phyloP scores from a whole-genome alignment of 2,797 vertebrate species.

The Leuciscus waleckii region DNA sequence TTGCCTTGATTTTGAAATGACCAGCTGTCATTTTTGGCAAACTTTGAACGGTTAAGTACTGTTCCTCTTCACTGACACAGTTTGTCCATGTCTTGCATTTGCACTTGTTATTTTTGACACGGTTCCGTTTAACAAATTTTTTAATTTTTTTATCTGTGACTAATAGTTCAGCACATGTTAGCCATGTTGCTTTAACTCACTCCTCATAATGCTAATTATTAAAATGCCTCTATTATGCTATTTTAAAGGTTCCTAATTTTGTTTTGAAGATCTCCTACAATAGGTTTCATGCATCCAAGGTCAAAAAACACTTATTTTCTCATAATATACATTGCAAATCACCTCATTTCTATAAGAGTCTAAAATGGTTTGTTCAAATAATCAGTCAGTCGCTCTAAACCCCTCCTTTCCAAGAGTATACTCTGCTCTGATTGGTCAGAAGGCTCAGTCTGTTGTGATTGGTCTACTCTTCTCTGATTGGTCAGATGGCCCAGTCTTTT shows the following conservation, averaged over 20 bases:
- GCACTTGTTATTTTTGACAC: constrained; percentile 1
- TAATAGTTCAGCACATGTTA: not conserved
- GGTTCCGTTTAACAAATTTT: not conserved
- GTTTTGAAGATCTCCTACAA: not conserved
- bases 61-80: not conserved
- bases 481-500: too few species aligned
- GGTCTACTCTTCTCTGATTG: too few species aligned
- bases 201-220: not conserved
- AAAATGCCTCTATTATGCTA: not conserved
- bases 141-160: too few species aligned
- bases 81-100: constrained; percentile 1
- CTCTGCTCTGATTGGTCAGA: not conserved
- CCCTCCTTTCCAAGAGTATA: not conserved
- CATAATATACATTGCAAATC: not conserved
- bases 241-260: not conserved
- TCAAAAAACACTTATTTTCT: not conserved
- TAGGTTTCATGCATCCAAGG: too few species aligned
- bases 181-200: not conserved
- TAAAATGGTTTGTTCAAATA: not conserved
- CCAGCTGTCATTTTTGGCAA: not conserved
- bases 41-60: not conserved
- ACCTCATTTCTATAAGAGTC: not conserved
- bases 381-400: not conserved
- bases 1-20: not conserved
- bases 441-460: not conserved